phyloP scores from a whole-genome alignment of 2,113 vertebrate genomes.

The Butorides virescens region DNA sequence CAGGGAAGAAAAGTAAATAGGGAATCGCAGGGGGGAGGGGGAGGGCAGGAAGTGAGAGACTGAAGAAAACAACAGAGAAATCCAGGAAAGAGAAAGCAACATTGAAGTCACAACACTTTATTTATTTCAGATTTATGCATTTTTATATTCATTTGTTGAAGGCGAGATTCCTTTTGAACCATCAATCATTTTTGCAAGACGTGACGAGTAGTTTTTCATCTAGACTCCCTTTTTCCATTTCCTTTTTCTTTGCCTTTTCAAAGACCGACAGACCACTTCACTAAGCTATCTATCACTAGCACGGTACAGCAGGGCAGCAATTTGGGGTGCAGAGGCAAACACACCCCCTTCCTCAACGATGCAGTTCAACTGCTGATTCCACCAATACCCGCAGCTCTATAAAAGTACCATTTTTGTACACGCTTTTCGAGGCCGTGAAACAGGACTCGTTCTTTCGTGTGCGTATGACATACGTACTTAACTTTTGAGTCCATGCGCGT shows the following conservation, averaged over 20 bases:
- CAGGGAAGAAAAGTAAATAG: background rate
- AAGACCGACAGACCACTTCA: background rate
- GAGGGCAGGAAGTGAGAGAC: background rate
- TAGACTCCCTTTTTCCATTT: background rate
- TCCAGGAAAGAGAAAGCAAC: background rate
- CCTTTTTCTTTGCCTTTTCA: background rate
- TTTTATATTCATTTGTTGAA: background rate
- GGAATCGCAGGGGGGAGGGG: background rate
- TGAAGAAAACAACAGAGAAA: background rate
- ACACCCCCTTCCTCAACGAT: background rate
- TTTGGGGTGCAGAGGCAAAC: background rate
- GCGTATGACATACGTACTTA: background rate
- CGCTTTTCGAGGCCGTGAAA: fast-evolving
- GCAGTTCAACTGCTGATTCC: background rate
- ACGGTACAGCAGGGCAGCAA: background rate
- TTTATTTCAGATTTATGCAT: conserved; percentile 26
- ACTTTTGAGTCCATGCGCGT: background rate
- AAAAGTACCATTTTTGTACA: background rate
- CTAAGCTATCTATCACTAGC: background rate
- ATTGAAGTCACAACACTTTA: background rate
- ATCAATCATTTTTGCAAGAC: conserved; percentile 36
- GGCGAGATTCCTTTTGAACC: conserved; percentile 2
- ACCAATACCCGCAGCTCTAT: background rate
- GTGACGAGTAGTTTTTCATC: conserved; percentile 17
- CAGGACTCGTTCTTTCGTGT: background rate